phyloP scores from a whole-genome alignment of 2,113 vertebrate genomes.

The Eulemur macaco region DNA sequence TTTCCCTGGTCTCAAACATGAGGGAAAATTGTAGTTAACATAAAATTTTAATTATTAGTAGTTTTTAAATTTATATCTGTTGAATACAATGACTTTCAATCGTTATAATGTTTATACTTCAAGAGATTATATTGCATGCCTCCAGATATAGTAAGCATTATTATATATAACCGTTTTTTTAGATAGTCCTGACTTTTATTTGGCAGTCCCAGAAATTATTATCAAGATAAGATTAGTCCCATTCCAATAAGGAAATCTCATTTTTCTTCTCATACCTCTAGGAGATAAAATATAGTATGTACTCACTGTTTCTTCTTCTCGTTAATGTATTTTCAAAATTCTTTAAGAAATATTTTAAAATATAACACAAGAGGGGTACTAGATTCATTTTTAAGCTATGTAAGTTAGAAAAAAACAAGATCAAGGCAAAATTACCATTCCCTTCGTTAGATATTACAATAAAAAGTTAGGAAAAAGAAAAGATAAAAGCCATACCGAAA shows the following conservation, averaged over 20 bases:
- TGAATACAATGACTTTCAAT: background rate
- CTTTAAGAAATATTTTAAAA: conserved; percentile 3
- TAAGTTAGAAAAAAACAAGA: background rate
- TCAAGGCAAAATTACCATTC: background rate
- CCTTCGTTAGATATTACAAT: background rate
- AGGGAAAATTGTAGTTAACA: background rate
- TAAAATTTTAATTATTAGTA: background rate
- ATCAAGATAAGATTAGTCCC: background rate
- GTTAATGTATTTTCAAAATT: background rate
- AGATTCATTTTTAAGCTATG: background rate
- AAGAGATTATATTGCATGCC: background rate
- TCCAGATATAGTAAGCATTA: background rate
- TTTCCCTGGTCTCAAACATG: background rate
- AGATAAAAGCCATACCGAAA: background rate
- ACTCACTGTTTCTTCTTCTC: background rate
- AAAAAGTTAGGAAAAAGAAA: background rate
- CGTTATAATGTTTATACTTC: background rate
- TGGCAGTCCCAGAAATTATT: background rate
- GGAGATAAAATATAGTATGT: background rate
- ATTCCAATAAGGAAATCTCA: background rate
- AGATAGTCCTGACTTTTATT: background rate
- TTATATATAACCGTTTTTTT: background rate
- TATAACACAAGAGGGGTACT: background rate
- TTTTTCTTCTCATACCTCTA: background rate
- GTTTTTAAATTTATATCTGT: background rate